Percentiles rank a stretch among this genome's conserved stretches.
Evolutionary conservation across 2,113 vertebrate species (phyloP).

Genomic region (Sprattus sprattus): DNA sequence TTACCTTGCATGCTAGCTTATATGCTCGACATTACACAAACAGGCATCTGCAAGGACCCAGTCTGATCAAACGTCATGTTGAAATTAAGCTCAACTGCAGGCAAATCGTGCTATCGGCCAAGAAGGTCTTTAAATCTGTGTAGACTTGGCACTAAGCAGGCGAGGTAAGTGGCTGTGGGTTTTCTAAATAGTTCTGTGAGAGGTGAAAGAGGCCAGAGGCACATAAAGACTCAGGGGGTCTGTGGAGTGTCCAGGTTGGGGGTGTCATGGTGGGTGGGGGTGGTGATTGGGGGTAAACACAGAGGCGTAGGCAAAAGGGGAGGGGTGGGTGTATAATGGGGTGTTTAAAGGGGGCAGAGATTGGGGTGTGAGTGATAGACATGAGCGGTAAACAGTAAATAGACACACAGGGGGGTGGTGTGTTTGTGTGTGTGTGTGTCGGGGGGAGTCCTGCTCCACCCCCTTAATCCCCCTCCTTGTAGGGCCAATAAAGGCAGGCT

Average conservation of each 20-base stretch:
- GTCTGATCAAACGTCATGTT: not conserved
- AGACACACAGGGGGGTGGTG: conserved; percentile 3
- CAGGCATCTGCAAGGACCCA: not conserved
- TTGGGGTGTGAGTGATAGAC: conserved; percentile 15
- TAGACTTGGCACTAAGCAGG: not conserved
- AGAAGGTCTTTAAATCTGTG: not conserved
- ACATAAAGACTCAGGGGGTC: conserved; percentile 6
- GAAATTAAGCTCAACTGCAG: not conserved
- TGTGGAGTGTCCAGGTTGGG: conserved; percentile 17
- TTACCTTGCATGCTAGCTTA: not conserved
- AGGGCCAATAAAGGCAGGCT: not conserved
- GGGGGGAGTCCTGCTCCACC: not conserved
- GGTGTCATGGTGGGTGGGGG: not conserved
- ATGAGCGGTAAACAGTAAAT: conserved; percentile 12
- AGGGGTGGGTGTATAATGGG: not conserved
- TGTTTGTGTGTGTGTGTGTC: not conserved
- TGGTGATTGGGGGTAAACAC: conserved; percentile 3
- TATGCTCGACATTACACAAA: not conserved
- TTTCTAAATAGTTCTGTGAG: conserved; percentile 3
- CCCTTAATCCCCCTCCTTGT: not conserved
- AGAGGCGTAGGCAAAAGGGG: conserved; percentile 10
- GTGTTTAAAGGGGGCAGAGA: not conserved
- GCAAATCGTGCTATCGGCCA: not conserved
- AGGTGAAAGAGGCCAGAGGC: conserved; percentile 16
- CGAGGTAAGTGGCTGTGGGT: not conserved